These are phyloP conservation scores for Microcebus tavaratra DNA, from an alignment of 2,113 vertebrate species.

Conservation along the genomic window DNA sequence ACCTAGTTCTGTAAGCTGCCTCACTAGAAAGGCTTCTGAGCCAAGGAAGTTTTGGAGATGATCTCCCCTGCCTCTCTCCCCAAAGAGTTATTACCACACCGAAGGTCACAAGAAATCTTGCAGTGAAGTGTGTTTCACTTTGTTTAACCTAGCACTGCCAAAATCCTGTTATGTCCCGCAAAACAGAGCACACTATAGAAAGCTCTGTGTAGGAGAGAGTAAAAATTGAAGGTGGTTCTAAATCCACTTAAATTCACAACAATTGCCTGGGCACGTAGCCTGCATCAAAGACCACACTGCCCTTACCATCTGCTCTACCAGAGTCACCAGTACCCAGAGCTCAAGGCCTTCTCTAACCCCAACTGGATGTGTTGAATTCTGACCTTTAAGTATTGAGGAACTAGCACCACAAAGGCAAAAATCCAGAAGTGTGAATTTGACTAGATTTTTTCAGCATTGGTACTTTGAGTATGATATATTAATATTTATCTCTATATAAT, in stretches of 20 bases:
- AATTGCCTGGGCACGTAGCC: neutral
- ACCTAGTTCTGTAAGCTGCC: neutral
- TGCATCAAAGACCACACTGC: neutral
- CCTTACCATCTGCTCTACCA: neutral
- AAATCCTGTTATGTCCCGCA: neutral
- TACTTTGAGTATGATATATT: neutral
- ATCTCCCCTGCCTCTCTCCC: neutral
- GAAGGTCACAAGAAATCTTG: neutral
- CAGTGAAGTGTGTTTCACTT: neutral
- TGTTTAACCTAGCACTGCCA: neutral
- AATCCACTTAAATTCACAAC: neutral
- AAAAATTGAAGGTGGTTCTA: neutral
- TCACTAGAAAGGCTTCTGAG: slow-evolving; percentile 9
- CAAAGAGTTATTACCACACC: neutral
- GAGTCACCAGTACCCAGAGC: neutral
- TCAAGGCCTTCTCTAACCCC: neutral
- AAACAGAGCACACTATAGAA: neutral
- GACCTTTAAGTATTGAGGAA: neutral
- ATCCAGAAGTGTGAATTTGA: neutral
- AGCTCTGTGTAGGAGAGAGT: neutral
- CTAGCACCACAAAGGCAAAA: neutral
- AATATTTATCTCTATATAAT: slow-evolving; percentile 24
- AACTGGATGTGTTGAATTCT: neutral
- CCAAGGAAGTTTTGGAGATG: neutral
- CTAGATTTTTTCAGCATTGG: neutral